phyloP scores from a whole-genome alignment of 1,140 invertebrate species.

The Lepidotrigona ventralis region DNA sequence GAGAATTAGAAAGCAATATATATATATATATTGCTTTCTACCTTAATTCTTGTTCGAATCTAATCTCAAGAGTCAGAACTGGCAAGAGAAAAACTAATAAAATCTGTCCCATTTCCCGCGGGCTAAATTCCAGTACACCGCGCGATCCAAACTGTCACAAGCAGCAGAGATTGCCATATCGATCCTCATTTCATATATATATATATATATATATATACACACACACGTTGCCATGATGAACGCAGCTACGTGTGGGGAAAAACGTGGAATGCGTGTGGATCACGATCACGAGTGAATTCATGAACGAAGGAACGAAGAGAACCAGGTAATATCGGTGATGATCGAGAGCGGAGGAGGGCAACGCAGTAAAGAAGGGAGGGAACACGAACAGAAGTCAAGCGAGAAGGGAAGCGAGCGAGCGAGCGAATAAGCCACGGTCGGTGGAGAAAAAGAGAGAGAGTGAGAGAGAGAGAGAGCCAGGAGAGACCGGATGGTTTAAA shows the following conservation, averaged over 20 bases:
- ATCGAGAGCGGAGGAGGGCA: constrained; percentile 8
- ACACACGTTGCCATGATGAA: neutral
- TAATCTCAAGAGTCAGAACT: neutral
- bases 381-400: neutral
- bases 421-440: constrained; percentile 15
- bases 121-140: neutral
- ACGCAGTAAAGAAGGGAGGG: constrained; percentile 11
- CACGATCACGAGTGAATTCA: neutral
- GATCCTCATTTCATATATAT: neutral
- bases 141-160: neutral
- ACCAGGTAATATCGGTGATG: neutral
- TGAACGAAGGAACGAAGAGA: neutral
- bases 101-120: neutral
- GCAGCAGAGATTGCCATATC: too few relatives aligned
- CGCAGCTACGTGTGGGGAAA: neutral
- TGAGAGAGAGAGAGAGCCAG: neutral
- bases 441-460: constrained; percentile 34
- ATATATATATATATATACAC: too few relatives aligned
- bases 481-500: constrained; percentile 68
- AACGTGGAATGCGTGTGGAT: neutral
- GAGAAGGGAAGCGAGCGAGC: constrained; percentile 34
- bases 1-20: too few relatives aligned
- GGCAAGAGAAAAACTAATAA: neutral
- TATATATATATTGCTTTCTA: neutral
- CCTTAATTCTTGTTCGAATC: neutral